Base-by-base conservation (phyloP, 2,113 vertebrate species). In the Amblyopsis rosae region DNA sequence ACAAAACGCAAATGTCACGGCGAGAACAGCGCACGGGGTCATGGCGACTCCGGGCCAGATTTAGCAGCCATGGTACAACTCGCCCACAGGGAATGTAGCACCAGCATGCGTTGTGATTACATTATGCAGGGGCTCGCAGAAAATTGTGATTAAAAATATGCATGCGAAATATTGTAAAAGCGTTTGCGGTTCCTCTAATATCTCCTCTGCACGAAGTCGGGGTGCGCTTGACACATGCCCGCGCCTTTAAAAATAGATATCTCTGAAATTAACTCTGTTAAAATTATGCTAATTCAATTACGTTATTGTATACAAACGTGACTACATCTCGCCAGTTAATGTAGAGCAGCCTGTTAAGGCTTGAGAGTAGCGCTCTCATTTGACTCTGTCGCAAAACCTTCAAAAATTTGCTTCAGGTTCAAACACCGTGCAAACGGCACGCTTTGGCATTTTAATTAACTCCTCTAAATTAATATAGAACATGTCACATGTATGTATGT, bases 1-100 rank as follows among this genome's bases (percentile, higher is more conserved):
- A 45, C 88, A 95, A 94, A 94, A 61, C 93, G 90, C 93, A 94
- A 94, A 94, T 80, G 81, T 90, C 91, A 90, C 80, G 77, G 77
- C 86, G 87, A 86, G 82, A 87, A 84, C 79, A 87, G 79, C 78
- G 75, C 26, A 13, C 72, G 82, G 85, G 89, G 86, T 89, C 88
- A 88, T 64, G 72, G 82, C 79, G 66, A 84, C 85, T 88, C 70
- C 79, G 49, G 84, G 86, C 86, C 82, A 73, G 80, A 82, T 83
- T 84, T 81, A 82, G 80, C 82, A 83, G 84, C 82, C 84, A 71
- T 75, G 85, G 79, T 65, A 75, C 67, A 77, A 83, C 79, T 71
- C 77, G 71, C 84, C 85, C 84, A 59, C 82, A 76, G 87, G 87
- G 87, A 88, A 70, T 68, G 73, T 73, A 67, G 82, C 80, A 26